phyloP scores from a whole-genome alignment of 2,797 vertebrate species.

The Anniella stebbinsi region DNA sequence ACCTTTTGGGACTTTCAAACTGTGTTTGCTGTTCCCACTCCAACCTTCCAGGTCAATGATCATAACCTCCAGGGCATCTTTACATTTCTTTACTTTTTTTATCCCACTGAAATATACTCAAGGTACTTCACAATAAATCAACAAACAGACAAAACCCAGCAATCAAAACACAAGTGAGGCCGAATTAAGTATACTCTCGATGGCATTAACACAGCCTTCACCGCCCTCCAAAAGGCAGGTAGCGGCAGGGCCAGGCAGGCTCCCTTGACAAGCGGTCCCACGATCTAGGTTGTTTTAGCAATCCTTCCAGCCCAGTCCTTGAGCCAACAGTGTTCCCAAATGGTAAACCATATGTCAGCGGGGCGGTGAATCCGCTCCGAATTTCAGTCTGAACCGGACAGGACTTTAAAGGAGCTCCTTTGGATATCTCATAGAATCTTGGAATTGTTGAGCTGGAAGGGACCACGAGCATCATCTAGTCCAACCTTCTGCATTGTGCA shows the following conservation, averaged over 20 bases:
- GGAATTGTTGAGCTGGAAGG: too few relatives aligned
- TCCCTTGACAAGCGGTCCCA: background rate
- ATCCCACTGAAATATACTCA: background rate
- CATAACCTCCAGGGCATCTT: background rate
- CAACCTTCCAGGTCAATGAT: background rate
- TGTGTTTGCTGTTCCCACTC: too few relatives aligned
- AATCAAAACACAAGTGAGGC: background rate
- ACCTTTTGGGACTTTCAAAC: too few relatives aligned
- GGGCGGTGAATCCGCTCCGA: too few relatives aligned
- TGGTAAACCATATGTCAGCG: background rate
- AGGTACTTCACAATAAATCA: background rate
- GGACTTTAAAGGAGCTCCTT: too few relatives aligned
- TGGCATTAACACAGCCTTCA: background rate
- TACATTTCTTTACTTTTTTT: background rate
- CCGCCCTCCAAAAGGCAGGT: background rate
- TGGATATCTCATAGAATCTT: too few relatives aligned
- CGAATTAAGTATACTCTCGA: too few relatives aligned
- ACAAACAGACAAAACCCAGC: background rate
- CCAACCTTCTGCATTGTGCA: too few relatives aligned
- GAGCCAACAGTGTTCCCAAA: background rate
- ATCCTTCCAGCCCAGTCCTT: background rate
- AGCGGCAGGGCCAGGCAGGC: background rate
- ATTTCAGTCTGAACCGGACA: too few relatives aligned
- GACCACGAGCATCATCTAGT: too few relatives aligned
- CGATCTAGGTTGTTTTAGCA: background rate